phyloP scores from a whole-genome alignment of 2,113 vertebrate genomes.

The Anthoscopus minutus region DNA sequence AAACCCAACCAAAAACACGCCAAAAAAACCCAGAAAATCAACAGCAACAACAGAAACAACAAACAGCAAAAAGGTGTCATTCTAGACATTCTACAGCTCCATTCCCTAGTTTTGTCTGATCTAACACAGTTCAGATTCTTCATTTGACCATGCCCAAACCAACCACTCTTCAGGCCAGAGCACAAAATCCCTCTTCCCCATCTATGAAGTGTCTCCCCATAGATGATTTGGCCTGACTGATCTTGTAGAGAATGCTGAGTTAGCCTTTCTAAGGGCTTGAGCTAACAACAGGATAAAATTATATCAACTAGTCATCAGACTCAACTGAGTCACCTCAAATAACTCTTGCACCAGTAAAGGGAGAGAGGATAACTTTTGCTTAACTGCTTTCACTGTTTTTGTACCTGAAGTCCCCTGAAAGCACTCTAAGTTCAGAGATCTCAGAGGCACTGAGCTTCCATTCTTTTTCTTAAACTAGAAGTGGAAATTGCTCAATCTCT shows the following conservation, averaged over 20 bases:
- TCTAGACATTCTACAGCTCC: background rate
- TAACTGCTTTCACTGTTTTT: background rate
- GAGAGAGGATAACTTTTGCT: background rate
- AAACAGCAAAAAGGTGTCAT: background rate
- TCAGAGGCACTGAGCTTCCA: background rate
- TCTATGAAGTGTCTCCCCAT: accelerated
- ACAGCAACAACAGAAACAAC: background rate
- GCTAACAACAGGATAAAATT: background rate
- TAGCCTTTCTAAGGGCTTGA: background rate
- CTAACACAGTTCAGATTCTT: background rate
- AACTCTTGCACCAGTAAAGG: background rate
- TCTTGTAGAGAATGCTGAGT: background rate
- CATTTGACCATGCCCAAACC: background rate
- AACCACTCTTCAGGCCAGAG: background rate
- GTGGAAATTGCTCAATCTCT: background rate
- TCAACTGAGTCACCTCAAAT: background rate
- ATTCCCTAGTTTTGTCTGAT: background rate
- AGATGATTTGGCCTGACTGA: background rate
- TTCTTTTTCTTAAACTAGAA: background rate
- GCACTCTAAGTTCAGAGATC: background rate
- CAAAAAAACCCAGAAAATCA: background rate
- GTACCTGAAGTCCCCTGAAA: background rate
- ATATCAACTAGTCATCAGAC: background rate
- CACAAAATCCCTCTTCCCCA: background rate
- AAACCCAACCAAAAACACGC: background rate